phyloP scores from a whole-genome alignment of 1,140 invertebrate genomes.

The Coenobita brevimanus region DNA sequence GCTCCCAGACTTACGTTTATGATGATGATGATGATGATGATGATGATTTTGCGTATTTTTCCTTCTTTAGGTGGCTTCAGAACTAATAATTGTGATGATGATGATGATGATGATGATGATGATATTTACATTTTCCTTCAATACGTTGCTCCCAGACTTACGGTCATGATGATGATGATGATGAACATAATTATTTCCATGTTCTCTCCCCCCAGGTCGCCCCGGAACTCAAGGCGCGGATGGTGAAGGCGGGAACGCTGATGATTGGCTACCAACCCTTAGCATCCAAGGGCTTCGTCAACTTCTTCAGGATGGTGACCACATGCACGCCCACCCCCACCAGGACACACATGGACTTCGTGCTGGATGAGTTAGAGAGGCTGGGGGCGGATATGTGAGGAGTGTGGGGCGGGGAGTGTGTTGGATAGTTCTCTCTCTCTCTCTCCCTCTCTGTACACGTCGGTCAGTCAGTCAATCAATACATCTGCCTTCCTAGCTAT shows the following conservation, averaged over 20 bases:
- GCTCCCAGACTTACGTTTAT: no score
- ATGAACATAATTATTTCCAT: background rate
- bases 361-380: slow-evolving; percentile 78
- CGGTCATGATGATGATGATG: background rate
- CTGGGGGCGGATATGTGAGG: slow-evolving; percentile 75
- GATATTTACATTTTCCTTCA: no score
- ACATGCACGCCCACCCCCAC: slow-evolving; percentile 83
- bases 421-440: no score
- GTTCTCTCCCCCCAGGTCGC: slow-evolving; percentile 79
- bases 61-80: no score
- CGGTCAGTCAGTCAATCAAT: no score
- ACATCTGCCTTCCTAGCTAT: no score
- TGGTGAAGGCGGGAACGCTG: slow-evolving; percentile 84
- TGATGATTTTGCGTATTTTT: no score
- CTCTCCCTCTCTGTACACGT: no score
- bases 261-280: slow-evolving; percentile 93
- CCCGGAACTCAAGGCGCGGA: slow-evolving; percentile 86
- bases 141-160: background rate
- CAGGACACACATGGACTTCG: slow-evolving; percentile 78
- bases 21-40: no score
- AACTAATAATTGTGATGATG: no score
- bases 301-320: slow-evolving; percentile 93
- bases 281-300: slow-evolving; percentile 78
- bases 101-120: no score
- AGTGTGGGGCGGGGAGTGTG: no score